Evolutionary conservation across 2,797 vertebrate genomes (phyloP).

Genomic region (Sebastes dallii): DNA sequence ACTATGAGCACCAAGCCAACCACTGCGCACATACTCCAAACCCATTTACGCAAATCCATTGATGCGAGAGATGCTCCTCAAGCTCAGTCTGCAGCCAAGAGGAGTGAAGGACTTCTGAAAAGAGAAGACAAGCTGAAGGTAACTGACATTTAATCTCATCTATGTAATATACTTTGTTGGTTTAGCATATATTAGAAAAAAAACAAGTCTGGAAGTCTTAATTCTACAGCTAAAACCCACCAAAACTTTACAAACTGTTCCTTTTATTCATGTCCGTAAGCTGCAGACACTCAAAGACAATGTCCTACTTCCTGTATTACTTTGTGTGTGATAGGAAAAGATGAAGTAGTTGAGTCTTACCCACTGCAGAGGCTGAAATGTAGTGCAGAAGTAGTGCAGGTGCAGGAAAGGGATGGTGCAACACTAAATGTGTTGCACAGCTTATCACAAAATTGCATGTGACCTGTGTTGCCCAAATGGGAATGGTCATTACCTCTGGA

Average conservation of each 20-base stretch:
- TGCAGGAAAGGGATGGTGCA: slow-evolving; percentile 42
- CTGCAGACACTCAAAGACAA: background rate
- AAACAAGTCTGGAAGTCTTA: background rate
- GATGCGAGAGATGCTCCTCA: slow-evolving; percentile 67
- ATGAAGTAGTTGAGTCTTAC: slow-evolving; percentile 49
- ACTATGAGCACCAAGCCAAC: slow-evolving; percentile 48
- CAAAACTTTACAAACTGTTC: background rate
- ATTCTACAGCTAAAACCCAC: background rate
- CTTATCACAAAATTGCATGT: slow-evolving; percentile 58
- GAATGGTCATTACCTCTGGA: slow-evolving; percentile 55
- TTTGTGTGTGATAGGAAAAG: background rate
- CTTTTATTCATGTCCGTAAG: background rate
- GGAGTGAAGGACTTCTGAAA: slow-evolving; percentile 42
- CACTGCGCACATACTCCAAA: slow-evolving; percentile 63
- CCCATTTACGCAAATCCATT: slow-evolving; percentile 78
- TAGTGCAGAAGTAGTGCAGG: slow-evolving; percentile 15
- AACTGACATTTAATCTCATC: background rate
- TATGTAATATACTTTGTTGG: background rate
- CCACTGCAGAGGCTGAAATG: slow-evolving; percentile 36
- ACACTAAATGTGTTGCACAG: slow-evolving; percentile 34
- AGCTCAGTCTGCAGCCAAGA: slow-evolving; percentile 48
- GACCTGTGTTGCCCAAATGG: slow-evolving; percentile 50
- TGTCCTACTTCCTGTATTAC: background rate
- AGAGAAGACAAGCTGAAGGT: slow-evolving; percentile 30
- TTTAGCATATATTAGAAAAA: background rate